Conservation (phyloP, 2,797 vertebrate genomes). For the Lepus townsendii region DNA sequence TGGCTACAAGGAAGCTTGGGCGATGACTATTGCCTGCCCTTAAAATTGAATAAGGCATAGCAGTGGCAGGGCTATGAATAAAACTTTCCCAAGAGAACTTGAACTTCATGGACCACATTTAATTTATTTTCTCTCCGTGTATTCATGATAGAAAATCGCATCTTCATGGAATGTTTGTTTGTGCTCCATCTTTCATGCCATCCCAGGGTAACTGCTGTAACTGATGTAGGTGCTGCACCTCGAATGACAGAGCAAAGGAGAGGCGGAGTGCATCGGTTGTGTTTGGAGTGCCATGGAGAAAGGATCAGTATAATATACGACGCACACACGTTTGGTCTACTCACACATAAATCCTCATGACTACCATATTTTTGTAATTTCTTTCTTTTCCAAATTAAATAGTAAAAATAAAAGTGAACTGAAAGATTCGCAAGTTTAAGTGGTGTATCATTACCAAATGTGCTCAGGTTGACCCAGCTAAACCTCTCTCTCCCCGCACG, state of each 20-base stretch:
- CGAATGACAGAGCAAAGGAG: rapidly evolving
- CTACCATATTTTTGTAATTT: not conserved
- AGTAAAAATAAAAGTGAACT: slow-evolving; percentile 14
- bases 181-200: not conserved
- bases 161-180: not conserved
- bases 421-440: not conserved
- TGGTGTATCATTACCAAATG: not conserved
- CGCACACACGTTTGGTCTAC: not conserved
- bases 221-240: rapidly evolving
- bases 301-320: not conserved
- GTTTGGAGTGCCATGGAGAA: not conserved
- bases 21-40: not conserved
- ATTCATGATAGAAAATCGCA: not conserved
- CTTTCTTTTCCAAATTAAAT: slow-evolving; percentile 11
- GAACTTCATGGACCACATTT: not conserved
- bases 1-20: not conserved
- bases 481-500: rapidly evolving
- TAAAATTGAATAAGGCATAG: not conserved
- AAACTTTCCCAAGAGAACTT: not conserved
- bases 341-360: not conserved
- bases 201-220: rapidly evolving
- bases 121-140: not conserved
- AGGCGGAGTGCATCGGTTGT: rapidly evolving
- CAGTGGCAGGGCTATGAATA: not conserved
- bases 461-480: not conserved